These are phyloP conservation scores for Dynastes grantii DNA, from an alignment of 2,888 invertebrate species.

Conservation along the genomic window DNA sequence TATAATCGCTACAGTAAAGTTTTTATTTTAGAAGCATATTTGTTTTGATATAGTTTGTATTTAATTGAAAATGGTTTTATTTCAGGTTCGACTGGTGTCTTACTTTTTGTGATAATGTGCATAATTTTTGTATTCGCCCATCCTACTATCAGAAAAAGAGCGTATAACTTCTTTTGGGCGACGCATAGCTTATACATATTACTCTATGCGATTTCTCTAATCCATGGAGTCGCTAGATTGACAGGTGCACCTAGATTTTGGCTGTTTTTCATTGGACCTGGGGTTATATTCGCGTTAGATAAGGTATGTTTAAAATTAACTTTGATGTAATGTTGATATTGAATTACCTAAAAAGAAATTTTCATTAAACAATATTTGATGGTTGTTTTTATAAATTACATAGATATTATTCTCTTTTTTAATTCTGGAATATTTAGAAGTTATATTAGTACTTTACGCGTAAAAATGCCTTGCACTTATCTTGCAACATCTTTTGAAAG, in stretches of 20 bases:
- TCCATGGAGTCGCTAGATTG: slow-evolving; percentile 92
- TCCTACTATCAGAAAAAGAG: slow-evolving; percentile 91
- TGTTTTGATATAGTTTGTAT: neutral
- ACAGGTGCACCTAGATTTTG: slow-evolving; percentile 95
- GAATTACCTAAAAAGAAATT: neutral
- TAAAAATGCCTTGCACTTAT: too few relatives aligned
- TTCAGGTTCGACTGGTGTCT: slow-evolving; percentile 88
- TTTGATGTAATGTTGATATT: too few relatives aligned
- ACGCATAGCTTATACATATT: slow-evolving; percentile 92
- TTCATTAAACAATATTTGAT: too few relatives aligned
- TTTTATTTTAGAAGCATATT: neutral
- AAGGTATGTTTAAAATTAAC: slow-evolving; percentile 74
- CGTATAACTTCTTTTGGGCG: slow-evolving; percentile 96
- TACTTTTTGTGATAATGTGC: slow-evolving; percentile 92
- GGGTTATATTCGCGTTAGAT: slow-evolving; percentile 90
- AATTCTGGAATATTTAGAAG: too few relatives aligned
- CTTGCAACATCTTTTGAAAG: too few relatives aligned
- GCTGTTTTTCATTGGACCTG: slow-evolving; percentile 95
- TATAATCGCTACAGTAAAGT: neutral
- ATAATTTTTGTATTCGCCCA: slow-evolving; percentile 98
- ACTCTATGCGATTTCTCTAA: slow-evolving; percentile 87
- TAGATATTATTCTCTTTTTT: too few relatives aligned
- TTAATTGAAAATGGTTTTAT: slow-evolving; percentile 46
- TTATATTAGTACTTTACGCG: too few relatives aligned
- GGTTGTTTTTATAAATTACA: too few relatives aligned